Percentiles rank a stretch among this genome's conserved stretches.
These are phyloP conservation scores for Austrofundulus limnaeus DNA, from an alignment of 2,113 vertebrate species.

Conservation along the genomic window DNA sequence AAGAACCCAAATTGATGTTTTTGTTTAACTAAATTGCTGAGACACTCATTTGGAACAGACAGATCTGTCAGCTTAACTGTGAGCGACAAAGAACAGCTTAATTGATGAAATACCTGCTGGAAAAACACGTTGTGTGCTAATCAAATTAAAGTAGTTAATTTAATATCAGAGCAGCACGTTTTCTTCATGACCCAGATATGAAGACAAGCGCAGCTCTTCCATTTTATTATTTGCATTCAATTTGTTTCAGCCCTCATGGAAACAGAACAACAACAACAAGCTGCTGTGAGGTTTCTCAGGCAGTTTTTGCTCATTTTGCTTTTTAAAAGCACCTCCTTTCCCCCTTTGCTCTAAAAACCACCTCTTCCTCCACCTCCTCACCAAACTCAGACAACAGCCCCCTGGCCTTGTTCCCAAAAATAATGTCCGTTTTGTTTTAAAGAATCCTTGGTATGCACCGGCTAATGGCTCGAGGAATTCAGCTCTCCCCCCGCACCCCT, in stretches of 20 bases:
- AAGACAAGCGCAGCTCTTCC: neutral
- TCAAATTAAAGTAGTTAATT: too few relatives aligned
- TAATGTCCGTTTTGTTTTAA: constrained; percentile 78
- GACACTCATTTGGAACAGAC: too few relatives aligned
- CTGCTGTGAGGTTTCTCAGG: neutral
- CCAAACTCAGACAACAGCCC: constrained; percentile 47
- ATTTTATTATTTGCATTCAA: constrained; percentile 9
- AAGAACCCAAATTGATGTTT: too few relatives aligned
- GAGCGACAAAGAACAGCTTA: too few relatives aligned
- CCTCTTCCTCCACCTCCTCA: constrained; percentile 24
- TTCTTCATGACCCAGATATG: neutral
- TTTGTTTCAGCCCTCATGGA: neutral
- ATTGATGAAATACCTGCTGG: too few relatives aligned
- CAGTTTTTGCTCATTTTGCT: neutral
- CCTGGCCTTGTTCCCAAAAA: constrained; percentile 71
- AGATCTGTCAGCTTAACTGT: too few relatives aligned
- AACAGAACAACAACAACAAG: neutral
- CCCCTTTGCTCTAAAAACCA: constrained; percentile 12
- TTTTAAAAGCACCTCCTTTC: constrained; percentile 15
- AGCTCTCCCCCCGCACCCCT: constrained; percentile 41
- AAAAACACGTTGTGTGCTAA: too few relatives aligned
- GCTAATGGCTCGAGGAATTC: constrained; percentile 64
- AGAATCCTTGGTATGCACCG: constrained; percentile 75
- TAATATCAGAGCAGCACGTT: neutral
- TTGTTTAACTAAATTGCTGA: too few relatives aligned